Conservation (phyloP, 2,888 invertebrate species). For the Rotaria socialis region DNA sequence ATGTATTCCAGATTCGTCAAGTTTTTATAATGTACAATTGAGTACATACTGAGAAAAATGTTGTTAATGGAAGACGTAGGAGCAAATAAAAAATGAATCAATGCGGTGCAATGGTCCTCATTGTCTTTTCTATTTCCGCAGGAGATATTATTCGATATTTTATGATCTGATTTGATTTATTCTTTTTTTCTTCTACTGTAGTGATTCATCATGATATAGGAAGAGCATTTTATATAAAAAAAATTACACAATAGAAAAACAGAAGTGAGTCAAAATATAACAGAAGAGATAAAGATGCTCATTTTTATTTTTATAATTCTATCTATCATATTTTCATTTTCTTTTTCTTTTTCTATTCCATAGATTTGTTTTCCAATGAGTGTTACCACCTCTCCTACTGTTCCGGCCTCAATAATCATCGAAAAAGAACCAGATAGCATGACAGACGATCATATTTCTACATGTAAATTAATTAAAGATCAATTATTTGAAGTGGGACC, state of each 20-base stretch:
- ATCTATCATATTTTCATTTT: no score
- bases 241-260: neutral
- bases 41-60: neutral
- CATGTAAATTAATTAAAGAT: conserved; percentile 35
- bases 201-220: neutral
- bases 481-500: conserved; percentile 61
- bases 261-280: neutral
- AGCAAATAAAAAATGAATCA: neutral
- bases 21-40: neutral
- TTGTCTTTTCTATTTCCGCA: neutral
- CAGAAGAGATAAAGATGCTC: no score
- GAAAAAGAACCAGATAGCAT: neutral
- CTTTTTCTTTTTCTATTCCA: neutral
- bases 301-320: no score
- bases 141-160: neutral
- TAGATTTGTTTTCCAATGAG: neutral
- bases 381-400: neutral
- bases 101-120: neutral
- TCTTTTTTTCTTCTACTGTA: neutral
- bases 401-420: neutral
- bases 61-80: conserved; percentile 13
- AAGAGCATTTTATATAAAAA: neutral
- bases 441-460: neutral
- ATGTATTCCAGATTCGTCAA: neutral
- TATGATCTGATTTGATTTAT: neutral